Conservation (phyloP, 2,113 vertebrate genomes). For the Tyrannus savana region DNA sequence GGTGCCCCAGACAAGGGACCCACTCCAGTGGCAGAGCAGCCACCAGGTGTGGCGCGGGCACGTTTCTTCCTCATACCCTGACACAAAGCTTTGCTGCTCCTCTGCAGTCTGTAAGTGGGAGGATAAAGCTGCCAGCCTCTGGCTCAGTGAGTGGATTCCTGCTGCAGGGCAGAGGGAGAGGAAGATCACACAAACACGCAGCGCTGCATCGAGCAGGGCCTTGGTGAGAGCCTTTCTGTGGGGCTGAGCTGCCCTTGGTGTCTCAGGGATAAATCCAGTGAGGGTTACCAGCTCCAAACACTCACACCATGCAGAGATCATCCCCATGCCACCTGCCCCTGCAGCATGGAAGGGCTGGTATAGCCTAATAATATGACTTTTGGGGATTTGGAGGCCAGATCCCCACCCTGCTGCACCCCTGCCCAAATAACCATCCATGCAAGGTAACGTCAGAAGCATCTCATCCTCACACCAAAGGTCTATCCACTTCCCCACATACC, state of each 20-base stretch:
- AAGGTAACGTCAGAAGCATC: not conserved
- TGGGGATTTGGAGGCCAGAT: not conserved
- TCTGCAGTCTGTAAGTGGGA: not conserved
- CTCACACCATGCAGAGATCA: not conserved
- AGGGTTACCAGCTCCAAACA: not conserved
- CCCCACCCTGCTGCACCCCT: not conserved
- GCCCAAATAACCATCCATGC: not conserved
- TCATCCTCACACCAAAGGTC: not conserved
- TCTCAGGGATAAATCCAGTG: not conserved
- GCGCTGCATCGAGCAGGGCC: accelerated
- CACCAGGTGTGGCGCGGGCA: not conserved
- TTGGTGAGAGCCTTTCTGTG: accelerated
- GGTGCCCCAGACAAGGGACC: not conserved
- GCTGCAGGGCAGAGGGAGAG: not conserved
- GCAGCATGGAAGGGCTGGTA: not conserved
- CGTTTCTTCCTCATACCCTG: not conserved
- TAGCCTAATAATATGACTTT: accelerated
- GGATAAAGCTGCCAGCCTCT: not conserved
- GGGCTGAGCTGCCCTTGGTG: not conserved
- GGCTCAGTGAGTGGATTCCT: accelerated
- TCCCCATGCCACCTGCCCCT: not conserved
- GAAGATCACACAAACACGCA: not conserved
- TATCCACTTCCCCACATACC: accelerated
- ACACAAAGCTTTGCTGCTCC: not conserved
- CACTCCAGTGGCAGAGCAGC: not conserved